Evolutionary conservation across 2,888 invertebrate species (phyloP), one percentile per base, ranked within the genome.

Genomic region (Coelopa pilipes): DNA sequence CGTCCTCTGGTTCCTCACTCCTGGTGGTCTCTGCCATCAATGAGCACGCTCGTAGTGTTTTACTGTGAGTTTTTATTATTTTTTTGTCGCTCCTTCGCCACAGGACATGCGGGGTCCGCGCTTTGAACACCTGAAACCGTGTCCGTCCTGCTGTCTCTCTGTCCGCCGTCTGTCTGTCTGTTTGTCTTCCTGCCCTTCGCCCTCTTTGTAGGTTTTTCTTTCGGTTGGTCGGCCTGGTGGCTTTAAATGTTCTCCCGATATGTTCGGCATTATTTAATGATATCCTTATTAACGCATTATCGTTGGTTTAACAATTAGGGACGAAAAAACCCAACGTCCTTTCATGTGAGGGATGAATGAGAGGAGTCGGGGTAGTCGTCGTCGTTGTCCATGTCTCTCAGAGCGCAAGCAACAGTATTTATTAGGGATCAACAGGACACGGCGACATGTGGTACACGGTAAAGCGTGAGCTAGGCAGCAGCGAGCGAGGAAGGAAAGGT

Each of bases 1-100:
- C 34, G 34, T 34, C 34, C 34, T 19, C 57, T 17, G 17, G 19
- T 19, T 12, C 10, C 4, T 17, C 19, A 21, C 19, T 19, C 53
- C 67, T 69, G 57, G 69, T 69, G 69, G 69, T 45, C 69, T 55
- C 12, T 34, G 19, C 11, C 57, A 45, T 68, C 55, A 68, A 55
- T n/a, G 17, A 50, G 24, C 11, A 67, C 53, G 19, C 13, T 65
- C 45, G 34, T 34, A 63, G 17, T 46, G 9, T 13, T 46, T 63
- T 34, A 15, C n/a, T 34, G 34, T 34, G 2, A 7, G 2, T 34
- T 34, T 34, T 66, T n/a, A 21, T 34, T 63, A 9, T 66, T 46
- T 21, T n/a, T 21, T 34, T 55, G 10, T 34, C 55, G 11, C 57
- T 19, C 55, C 45, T 34, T 17, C 57, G 34, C 55, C 46, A 57